These are phyloP conservation scores for Falco berigora DNA, from an alignment of 2,797 vertebrate species.

Conservation along the genomic window DNA sequence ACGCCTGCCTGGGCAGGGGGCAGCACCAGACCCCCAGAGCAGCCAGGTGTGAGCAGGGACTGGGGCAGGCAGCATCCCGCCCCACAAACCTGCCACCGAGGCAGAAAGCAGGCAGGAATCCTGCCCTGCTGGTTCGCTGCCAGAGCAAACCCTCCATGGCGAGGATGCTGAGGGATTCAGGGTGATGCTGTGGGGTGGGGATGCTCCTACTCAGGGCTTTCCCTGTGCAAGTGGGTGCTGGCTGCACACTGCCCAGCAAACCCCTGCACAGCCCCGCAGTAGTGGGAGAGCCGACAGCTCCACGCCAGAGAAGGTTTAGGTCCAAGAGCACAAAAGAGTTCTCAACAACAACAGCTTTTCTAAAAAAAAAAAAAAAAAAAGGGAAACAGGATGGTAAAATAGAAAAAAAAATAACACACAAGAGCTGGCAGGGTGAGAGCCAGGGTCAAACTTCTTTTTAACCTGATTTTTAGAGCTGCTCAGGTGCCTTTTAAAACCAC, in stretches of 20 bases:
- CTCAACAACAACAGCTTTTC: neutral
- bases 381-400: neutral
- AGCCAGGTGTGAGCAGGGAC: neutral
- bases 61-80: fast-evolving
- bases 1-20: neutral
- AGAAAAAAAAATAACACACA: neutral
- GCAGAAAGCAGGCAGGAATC: slow-evolving; percentile 3
- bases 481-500: slow-evolving; percentile 14
- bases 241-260: neutral
- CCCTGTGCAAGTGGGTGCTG: fast-evolving
- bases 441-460: neutral
- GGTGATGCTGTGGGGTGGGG: neutral
- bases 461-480: slow-evolving; percentile 20
- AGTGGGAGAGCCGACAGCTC: neutral
- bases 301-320: neutral
- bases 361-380: neutral
- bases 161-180: neutral
- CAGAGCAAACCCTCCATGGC: fast-evolving
- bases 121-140: neutral
- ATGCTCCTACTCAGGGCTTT: neutral
- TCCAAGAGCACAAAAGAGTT: neutral
- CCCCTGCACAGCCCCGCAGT: neutral
- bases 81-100: neutral
- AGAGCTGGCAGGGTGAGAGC: neutral
- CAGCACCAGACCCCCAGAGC: fast-evolving